Conservation (phyloP, 2,888 invertebrate species). For the Heliconius ismenius region DNA sequence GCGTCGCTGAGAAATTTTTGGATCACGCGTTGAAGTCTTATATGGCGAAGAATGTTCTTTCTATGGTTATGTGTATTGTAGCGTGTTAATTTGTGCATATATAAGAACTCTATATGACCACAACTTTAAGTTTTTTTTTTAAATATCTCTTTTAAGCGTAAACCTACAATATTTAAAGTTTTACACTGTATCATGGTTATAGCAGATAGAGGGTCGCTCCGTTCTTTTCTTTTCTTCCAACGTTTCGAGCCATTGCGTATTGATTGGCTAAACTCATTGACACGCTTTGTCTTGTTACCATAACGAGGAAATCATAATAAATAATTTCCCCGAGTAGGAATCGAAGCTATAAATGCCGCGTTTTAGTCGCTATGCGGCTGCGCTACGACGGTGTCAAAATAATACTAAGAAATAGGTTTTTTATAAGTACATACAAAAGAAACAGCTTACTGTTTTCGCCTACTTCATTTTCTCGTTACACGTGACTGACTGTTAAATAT, state of each 20-base stretch:
- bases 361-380: not conserved
- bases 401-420: not conserved
- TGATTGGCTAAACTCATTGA: not conserved
- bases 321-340: not conserved
- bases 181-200: no score
- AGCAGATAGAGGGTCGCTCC: no score
- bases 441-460: not conserved
- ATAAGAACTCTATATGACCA: not conserved
- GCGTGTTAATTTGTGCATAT: not conserved
- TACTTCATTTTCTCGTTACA: not conserved
- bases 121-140: not conserved
- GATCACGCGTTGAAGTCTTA: constrained; percentile 13
- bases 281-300: not conserved
- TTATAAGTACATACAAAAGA: not conserved
- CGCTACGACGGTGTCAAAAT: not conserved
- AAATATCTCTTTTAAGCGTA: not conserved
- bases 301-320: not conserved
- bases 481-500: not conserved
- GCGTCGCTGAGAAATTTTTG: constrained; percentile 31
- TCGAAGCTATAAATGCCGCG: not conserved
- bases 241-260: not conserved
- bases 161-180: no score
- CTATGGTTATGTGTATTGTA: not conserved
- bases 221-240: no score
- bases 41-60: constrained; percentile 20